A percentile compares a stretch with the other conserved stretches of the same genome.
These are phyloP conservation scores for Alethe diademata DNA, from an alignment of 2,113 vertebrate species.

Conservation along the genomic window DNA sequence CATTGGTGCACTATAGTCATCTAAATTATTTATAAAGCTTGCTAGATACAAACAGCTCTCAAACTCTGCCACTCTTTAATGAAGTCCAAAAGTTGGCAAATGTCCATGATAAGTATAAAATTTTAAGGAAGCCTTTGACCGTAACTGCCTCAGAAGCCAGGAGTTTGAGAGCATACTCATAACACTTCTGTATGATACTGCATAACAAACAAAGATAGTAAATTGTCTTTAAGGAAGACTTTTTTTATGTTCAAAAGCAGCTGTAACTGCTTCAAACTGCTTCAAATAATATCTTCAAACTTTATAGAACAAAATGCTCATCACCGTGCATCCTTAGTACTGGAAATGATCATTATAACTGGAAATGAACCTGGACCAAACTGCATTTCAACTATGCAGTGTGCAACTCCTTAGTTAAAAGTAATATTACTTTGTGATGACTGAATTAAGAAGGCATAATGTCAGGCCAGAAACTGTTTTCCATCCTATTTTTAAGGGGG, in stretches of 20 bases:
- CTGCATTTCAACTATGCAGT: not conserved
- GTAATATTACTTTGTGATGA: not conserved
- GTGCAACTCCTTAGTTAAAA: not conserved
- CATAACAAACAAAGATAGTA: not conserved
- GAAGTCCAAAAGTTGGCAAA: slow-evolving; percentile 5
- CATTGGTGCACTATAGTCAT: not conserved
- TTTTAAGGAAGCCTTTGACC: not conserved
- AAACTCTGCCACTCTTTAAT: not conserved
- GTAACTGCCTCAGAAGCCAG: not conserved
- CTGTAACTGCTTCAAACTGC: not conserved
- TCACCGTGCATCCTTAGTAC: not conserved
- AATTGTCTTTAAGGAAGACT: not conserved
- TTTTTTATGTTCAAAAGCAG: not conserved
- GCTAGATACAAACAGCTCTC: slow-evolving; percentile 29
- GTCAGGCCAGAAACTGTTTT: not conserved
- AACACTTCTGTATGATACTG: not conserved
- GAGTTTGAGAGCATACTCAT: not conserved
- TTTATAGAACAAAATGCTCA: not conserved
- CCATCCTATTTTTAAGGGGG: not conserved
- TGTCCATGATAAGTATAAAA: not conserved
- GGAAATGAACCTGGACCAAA: not conserved
- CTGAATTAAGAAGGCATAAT: not conserved
- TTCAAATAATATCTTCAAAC: not conserved
- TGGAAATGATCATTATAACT: not conserved
- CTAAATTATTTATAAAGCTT: slow-evolving; percentile 33